Conservation (phyloP, 2,888 invertebrate species). For the Acronicta psi region DNA sequence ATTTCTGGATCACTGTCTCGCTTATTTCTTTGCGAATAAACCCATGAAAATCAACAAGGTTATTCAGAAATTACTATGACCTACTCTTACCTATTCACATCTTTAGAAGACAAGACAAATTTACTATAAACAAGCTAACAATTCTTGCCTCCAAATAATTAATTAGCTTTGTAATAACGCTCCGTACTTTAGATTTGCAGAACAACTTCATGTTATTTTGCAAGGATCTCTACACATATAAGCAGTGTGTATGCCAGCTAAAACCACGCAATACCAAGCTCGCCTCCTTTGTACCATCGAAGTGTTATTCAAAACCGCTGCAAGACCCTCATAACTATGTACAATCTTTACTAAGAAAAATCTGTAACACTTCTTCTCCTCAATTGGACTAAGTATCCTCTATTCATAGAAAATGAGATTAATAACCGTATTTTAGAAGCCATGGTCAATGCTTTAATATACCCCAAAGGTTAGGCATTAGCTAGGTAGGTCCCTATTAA, state of each 20-base stretch:
- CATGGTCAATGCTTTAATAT: not conserved
- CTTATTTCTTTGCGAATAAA: no score
- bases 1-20: no score
- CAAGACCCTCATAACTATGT: constrained; percentile 41
- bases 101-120: no score
- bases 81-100: no score
- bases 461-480: no score
- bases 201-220: not conserved
- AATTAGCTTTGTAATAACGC: no score
- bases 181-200: no score
- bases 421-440: not conserved
- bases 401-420: constrained; percentile 13
- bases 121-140: no score
- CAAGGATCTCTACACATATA: not conserved
- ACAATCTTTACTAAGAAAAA: constrained; percentile 26
- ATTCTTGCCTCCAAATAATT: no score
- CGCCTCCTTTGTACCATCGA: constrained; percentile 75
- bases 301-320: constrained; percentile 60
- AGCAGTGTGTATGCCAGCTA: constrained; percentile 35
- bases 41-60: no score
- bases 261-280: constrained; percentile 49
- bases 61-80: no score
- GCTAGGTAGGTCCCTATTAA: no score
- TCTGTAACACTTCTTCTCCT: constrained; percentile 11
- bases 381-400: constrained; percentile 28